These are phyloP conservation scores for Papio anubis DNA, from an alignment of 2,113 vertebrate species.

Conservation along the genomic window DNA sequence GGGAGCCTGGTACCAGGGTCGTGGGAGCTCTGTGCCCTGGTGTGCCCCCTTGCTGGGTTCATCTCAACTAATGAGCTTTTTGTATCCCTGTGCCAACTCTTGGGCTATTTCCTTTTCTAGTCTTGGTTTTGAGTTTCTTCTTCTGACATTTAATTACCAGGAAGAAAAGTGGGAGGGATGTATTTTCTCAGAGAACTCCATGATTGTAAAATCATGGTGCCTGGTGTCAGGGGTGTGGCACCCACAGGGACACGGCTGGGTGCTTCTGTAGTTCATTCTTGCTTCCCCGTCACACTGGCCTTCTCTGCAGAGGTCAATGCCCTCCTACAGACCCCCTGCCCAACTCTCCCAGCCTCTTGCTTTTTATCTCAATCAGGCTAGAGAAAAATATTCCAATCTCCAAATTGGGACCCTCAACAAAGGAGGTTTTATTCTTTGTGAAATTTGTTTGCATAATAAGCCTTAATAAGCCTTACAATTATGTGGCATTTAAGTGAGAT, in stretches of 20 bases:
- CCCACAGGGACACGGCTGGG: neutral
- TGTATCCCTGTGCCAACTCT: neutral
- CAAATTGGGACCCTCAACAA: neutral
- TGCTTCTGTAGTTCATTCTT: fast-evolving
- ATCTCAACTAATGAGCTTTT: neutral
- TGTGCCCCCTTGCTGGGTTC: neutral
- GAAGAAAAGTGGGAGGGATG: neutral
- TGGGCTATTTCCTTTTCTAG: neutral
- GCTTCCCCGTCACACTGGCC: neutral
- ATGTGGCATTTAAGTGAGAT: neutral
- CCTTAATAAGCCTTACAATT: neutral
- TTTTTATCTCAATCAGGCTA: neutral
- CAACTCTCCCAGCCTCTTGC: neutral
- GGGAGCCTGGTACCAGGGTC: neutral
- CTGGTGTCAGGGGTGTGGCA: neutral
- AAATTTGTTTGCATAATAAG: neutral
- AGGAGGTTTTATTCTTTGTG: neutral
- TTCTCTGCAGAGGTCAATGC: neutral
- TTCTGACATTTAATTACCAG: neutral
- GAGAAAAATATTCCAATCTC: neutral
- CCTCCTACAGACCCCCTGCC: neutral
- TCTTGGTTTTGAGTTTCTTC: neutral
- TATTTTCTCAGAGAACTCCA: neutral
- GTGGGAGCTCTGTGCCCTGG: neutral
- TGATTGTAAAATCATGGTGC: neutral